Conservation (phyloP, 2,797 vertebrate species). For the Streptopelia turtur region DNA sequence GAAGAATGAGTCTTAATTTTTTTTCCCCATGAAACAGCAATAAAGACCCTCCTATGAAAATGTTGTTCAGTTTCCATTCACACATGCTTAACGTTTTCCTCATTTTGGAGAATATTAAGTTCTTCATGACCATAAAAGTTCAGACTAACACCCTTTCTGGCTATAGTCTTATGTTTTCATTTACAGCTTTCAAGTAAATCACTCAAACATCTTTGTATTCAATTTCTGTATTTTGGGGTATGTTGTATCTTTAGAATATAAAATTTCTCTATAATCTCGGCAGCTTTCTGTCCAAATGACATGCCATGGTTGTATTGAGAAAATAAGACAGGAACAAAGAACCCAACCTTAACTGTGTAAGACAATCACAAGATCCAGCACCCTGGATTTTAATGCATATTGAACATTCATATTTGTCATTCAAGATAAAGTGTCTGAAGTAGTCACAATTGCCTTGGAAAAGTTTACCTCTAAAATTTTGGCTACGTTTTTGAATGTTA, state of each 20-base stretch:
- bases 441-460: neutral
- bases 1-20: neutral
- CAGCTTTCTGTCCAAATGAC: neutral
- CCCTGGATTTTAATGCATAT: neutral
- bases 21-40: neutral
- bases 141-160: neutral
- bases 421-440: neutral
- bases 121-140: neutral
- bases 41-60: neutral
- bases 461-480: neutral
- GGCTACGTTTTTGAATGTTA: neutral
- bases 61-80: neutral
- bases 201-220: neutral
- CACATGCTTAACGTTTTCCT: accelerated
- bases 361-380: neutral
- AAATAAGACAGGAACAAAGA: neutral
- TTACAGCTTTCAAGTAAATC: neutral
- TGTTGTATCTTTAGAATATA: neutral
- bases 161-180: neutral
- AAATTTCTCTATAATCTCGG: neutral
- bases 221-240: neutral
- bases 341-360: neutral
- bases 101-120: neutral
- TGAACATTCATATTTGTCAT: neutral
- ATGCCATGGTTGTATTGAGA: neutral